Percentiles rank a stretch among this genome's conserved stretches.
Conservation (phyloP, 2,113 vertebrate species). For the Poeciliopsis turrubarensis region DNA sequence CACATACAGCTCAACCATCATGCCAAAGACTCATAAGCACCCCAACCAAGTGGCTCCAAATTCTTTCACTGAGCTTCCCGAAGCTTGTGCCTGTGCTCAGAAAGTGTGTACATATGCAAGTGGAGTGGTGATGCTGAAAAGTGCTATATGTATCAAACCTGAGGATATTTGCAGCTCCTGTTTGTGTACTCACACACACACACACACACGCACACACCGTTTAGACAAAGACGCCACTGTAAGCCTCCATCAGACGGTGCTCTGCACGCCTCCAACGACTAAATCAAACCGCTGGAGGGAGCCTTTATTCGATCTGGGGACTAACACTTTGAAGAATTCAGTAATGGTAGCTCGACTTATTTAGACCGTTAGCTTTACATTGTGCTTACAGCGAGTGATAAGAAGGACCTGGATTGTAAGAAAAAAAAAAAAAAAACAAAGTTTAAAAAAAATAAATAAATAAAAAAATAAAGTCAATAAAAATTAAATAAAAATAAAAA, state of each 20-base stretch:
- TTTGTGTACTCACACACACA: conserved; percentile 28
- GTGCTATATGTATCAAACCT: conserved; percentile 9
- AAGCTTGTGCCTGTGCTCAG: conserved; percentile 73
- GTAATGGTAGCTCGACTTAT: conserved; percentile 60
- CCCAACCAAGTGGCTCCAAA: conserved; percentile 53
- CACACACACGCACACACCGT: conserved; percentile 4
- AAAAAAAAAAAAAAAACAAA: background rate
- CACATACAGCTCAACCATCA: conserved; percentile 84
- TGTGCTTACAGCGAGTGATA: conserved; percentile 54
- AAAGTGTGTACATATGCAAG: conserved; percentile 27
- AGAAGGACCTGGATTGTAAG: conserved; percentile 65
- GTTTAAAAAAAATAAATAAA: background rate
- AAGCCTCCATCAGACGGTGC: conserved; percentile 34
- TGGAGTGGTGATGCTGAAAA: conserved; percentile 4
- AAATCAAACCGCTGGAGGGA: conserved; percentile 17
- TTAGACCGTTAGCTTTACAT: conserved; percentile 68
- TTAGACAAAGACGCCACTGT: conserved; percentile 33
- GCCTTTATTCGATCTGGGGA: conserved; percentile 42
- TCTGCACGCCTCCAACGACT: conserved; percentile 16
- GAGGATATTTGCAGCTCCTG: conserved; percentile 47
- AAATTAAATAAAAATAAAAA: conserved; percentile 26
- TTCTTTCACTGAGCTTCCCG: conserved; percentile 67
- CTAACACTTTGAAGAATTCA: conserved; percentile 60
- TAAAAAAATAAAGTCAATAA: background rate
- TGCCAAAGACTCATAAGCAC: conserved; percentile 82